A percentile compares a stretch with the other conserved stretches of the same genome.
These are phyloP conservation scores for Saccostrea cuccullata DNA, from an alignment of 1,140 invertebrate species.

Conservation along the genomic window DNA sequence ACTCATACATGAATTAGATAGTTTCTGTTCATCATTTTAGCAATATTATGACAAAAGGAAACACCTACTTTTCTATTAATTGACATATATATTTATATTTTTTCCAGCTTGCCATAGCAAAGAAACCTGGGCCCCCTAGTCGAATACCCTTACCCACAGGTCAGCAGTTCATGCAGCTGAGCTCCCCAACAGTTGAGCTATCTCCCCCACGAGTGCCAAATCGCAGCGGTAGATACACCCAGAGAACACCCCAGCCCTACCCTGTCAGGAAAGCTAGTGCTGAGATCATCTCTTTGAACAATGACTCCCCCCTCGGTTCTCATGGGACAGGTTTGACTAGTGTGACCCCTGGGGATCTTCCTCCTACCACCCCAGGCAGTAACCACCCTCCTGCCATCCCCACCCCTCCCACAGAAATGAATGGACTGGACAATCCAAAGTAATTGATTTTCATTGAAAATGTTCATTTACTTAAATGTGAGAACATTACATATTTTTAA, in stretches of 20 bases:
- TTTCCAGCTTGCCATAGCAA: slow-evolving; percentile 66
- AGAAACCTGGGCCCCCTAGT: slow-evolving; percentile 61
- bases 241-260: slow-evolving; percentile 43
- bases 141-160: slow-evolving; percentile 73
- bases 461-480: neutral
- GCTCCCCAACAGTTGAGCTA: slow-evolving; percentile 40
- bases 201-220: slow-evolving; percentile 43
- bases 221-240: slow-evolving; percentile 43
- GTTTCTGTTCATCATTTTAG: neutral
- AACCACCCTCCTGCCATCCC: neutral
- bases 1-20: neutral
- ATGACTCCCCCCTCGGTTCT: slow-evolving; percentile 10
- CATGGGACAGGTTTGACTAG: neutral
- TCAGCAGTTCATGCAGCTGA: slow-evolving; percentile 52
- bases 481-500: neutral
- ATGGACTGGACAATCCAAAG: slow-evolving; percentile 26
- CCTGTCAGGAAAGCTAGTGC: slow-evolving; percentile 54
- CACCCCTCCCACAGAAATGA: neutral
- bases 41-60: neutral
- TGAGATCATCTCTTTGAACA: slow-evolving; percentile 40
- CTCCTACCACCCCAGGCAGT: slow-evolving; percentile 6
- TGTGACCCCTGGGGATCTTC: slow-evolving; percentile 13
- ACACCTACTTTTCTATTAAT: neutral
- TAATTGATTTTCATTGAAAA: neutral
- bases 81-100: neutral